These are phyloP conservation scores for Prietella phreatophila DNA, from an alignment of 2,113 vertebrate genomes.

Conservation along the genomic window DNA sequence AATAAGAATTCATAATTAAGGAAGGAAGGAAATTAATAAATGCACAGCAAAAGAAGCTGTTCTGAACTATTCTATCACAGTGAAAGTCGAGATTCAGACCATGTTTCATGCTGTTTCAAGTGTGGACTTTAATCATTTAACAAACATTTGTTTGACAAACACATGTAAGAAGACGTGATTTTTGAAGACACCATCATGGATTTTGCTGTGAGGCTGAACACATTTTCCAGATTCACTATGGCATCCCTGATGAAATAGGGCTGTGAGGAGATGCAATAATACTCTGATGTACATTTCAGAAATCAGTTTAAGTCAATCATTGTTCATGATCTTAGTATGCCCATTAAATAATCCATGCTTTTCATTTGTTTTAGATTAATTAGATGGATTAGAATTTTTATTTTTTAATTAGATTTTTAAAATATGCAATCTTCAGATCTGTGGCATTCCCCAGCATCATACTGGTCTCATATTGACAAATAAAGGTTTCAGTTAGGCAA, in stretches of 20 bases:
- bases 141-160: slow-evolving; percentile 29
- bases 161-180: slow-evolving; percentile 11
- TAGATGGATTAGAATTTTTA: neutral
- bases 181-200: slow-evolving; percentile 27
- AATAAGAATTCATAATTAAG: slow-evolving; percentile 19
- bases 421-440: neutral
- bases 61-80: neutral
- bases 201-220: slow-evolving; percentile 41
- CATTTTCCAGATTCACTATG: slow-evolving; percentile 25
- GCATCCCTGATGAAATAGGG: slow-evolving; percentile 30
- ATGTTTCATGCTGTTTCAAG: slow-evolving; percentile 7
- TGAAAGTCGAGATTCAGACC: slow-evolving; percentile 1
- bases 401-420: neutral
- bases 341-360: neutral
- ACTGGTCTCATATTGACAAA: neutral
- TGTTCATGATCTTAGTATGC: slow-evolving; percentile 5
- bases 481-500: neutral
- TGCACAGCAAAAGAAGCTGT: neutral
- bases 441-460: neutral
- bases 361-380: neutral
- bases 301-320: slow-evolving; percentile 19
- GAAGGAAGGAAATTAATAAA: neutral
- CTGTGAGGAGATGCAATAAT: slow-evolving; percentile 25
- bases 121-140: neutral
- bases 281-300: neutral